These are phyloP conservation scores for Plebejus argus DNA, from an alignment of 2,888 invertebrate species.

Conservation along the genomic window DNA sequence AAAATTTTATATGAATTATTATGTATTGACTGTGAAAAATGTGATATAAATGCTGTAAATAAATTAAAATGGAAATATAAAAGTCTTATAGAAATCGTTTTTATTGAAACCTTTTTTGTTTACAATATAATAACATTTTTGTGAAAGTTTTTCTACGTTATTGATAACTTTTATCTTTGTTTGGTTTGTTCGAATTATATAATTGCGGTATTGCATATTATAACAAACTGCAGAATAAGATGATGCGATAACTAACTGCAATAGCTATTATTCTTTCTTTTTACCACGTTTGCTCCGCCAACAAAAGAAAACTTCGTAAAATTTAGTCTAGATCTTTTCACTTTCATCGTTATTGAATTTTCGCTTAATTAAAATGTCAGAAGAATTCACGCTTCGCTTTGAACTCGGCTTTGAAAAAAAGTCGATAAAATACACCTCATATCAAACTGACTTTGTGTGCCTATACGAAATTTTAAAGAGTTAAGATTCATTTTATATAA, in stretches of 20 bases:
- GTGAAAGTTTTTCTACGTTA: not conserved
- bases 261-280: not conserved
- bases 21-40: constrained; percentile 59
- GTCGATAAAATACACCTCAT: constrained; percentile 38
- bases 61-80: constrained; percentile 47
- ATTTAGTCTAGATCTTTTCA: constrained; percentile 40
- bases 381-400: constrained; percentile 45
- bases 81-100: not conserved
- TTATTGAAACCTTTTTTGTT: not conserved
- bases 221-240: too few relatives aligned
- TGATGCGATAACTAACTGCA: not conserved
- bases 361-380: constrained; percentile 55
- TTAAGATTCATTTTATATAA: not conserved
- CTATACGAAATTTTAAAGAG: constrained; percentile 40
- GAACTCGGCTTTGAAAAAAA: constrained; percentile 35
- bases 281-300: not conserved
- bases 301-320: not conserved
- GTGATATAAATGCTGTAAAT: constrained; percentile 58
- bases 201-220: too few relatives aligned
- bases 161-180: too few relatives aligned
- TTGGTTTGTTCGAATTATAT: too few relatives aligned
- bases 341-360: constrained; percentile 35
- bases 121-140: not conserved
- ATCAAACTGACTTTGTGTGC: constrained; percentile 38
- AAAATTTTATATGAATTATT: constrained; percentile 48